Evolutionary conservation across 2,888 invertebrate species (phyloP), one percentile per base, ranked within the genome.

Genomic region (Labia minor): DNA sequence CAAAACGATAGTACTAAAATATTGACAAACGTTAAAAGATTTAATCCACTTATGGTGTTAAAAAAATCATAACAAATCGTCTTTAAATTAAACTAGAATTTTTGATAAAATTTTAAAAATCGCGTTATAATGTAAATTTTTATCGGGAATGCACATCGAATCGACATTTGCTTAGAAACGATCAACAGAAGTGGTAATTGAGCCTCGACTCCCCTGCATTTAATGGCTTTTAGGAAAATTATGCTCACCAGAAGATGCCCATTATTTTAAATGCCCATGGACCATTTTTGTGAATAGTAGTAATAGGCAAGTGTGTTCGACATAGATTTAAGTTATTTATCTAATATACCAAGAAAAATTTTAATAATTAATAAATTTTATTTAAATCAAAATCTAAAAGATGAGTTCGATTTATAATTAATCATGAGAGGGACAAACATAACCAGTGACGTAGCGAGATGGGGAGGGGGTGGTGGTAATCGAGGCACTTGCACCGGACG

Each of bases 161-260:
- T 49, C 49, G 49, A 49, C 49, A 49, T 49, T 49, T 49, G 49
- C 49, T 49, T 49, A 16, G 49, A 49, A 49, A 49, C 49, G 49
- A 49, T 49, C 49, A 49, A 49, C 14, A 49, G 49, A 49, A 49
- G 49, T n/a, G 49, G 49, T 49, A 16, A 49, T 49, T 49, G 49
- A 49, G 49, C 49, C 26, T 26, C 8, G 26, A 26, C 26, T 26
- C 26, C 26, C 49, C 49, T 49, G 49, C 49, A 49, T 49, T 49
- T 49, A 49, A 49, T 49, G 16, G 49, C 49, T 49, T 16, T 49
- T 49, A n/a, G 49, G 49, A 11, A 49, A 49, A 16, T 49, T 49
- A 49, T 49, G 49, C 49, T 16, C 49, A 3, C 49, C 49, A 49
- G 49, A 49, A 49, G 49, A 8, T 49, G 49, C 16, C 49, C 49